Conservation (phyloP, 2,888 invertebrate genomes). For the Linnaemya vulpina region DNA sequence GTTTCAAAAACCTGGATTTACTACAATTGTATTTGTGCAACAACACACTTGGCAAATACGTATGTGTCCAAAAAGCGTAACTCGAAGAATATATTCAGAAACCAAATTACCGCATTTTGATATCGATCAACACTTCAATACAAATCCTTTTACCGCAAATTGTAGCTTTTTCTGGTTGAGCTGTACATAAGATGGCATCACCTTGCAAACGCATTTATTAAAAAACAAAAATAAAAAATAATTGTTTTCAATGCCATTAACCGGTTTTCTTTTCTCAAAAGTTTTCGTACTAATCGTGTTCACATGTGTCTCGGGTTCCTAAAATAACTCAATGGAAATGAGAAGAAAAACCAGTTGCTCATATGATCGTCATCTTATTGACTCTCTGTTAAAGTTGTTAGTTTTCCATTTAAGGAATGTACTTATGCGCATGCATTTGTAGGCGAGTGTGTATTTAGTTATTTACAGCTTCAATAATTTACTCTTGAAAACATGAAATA, state of each 20-base stretch:
- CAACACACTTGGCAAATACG: too few relatives aligned
- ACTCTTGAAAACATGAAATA: neutral
- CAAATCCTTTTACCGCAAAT: too few relatives aligned
- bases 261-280: constrained; percentile 40
- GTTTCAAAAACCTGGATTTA: too few relatives aligned
- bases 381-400: neutral
- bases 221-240: constrained; percentile 11
- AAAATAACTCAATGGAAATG: constrained; percentile 26
- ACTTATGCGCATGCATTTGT: too few relatives aligned
- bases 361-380: neutral
- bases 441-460: neutral
- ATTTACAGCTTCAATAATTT: neutral
- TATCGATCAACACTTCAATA: too few relatives aligned
- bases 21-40: too few relatives aligned
- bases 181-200: neutral
- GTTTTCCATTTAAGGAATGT: neutral
- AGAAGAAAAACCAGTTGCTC: constrained; percentile 46
- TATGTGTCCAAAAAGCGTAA: too few relatives aligned
- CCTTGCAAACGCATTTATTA: constrained; percentile 7
- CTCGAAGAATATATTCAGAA: too few relatives aligned
- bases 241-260: constrained; percentile 59
- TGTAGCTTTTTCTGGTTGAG: neutral
- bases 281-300: neutral
- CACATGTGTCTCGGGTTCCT: constrained; percentile 28
- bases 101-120: too few relatives aligned